Evolutionary conservation across 35 echinoderm and acorn worm genomes (phyloP), one percentile per base, ranked within the genome.

Genomic region (Amphiura filiformis): DNA sequence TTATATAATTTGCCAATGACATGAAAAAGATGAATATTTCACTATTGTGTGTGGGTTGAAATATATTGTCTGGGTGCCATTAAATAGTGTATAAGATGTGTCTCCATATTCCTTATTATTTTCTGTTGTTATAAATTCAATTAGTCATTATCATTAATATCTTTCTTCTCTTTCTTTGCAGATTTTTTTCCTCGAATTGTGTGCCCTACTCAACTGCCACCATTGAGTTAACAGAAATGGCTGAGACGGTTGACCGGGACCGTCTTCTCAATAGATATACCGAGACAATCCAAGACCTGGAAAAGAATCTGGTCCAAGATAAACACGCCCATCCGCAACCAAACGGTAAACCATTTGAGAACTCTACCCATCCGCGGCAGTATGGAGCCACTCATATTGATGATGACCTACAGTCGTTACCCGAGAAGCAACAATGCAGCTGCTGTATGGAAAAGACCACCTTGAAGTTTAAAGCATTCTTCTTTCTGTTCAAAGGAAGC

Each of bases 401-500:
- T 18, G 61, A 70, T 30, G 61, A 70, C 26, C 4, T 9, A 9
- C 41, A 9, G 41, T 70, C 61, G 3, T 70, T 70, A 70, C 61
- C 61, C 2, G 61, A 70, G 26, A 70, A 17, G 35, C 15, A n/a
- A n/a, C n/a, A 65, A 7, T 32, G 44, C 30, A 37, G 56, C 33
- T 85, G 83, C 34, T 65, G 47, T 26, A 36, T 85, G 0, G 83
- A 85, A 61, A 33, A 30, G 15, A 65, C 83, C 56, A 85, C 83
- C 35, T 61, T 85, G 47, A 85, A 85, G 22, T 85, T 85, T 32
- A 85, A 85, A 61, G 83, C 83, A 35, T 85, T 85, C 83, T 85
- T 85, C 56, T 85, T 85, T 34, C 83, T 85, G 31, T 85, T 85
- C 83, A 85, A 85, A 37, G 83, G 83, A 17, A 85, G 83, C 83